Percentiles rank a stretch among this genome's conserved stretches.
phyloP scores from a whole-genome alignment of 1,140 invertebrate species.

The Eurosta solidaginis region DNA sequence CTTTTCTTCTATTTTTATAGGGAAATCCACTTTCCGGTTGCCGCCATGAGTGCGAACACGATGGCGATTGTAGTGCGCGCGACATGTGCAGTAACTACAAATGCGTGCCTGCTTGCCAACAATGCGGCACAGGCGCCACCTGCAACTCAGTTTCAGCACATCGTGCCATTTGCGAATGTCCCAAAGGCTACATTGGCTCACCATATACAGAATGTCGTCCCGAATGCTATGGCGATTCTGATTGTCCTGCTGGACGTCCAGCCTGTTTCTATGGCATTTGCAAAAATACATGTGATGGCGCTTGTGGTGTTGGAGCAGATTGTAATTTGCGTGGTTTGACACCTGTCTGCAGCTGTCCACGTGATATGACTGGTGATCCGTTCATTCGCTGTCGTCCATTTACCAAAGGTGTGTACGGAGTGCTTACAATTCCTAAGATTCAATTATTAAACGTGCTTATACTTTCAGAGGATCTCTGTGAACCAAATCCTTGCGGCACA shows the following conservation, averaged over 20 bases:
- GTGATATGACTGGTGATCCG: slow-evolving; percentile 84
- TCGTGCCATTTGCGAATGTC: slow-evolving; percentile 79
- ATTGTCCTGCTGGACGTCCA: slow-evolving; percentile 76
- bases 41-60: slow-evolving; percentile 72
- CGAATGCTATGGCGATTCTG: slow-evolving; percentile 73
- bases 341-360: slow-evolving; percentile 83
- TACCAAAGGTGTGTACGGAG: slow-evolving; percentile 62
- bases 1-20: slow-evolving; percentile 33
- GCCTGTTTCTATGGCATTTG: slow-evolving; percentile 82
- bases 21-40: slow-evolving; percentile 78
- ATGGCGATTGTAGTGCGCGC: slow-evolving; percentile 72
- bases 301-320: slow-evolving; percentile 76
- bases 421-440: not conserved
- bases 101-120: slow-evolving; percentile 77
- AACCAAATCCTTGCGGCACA: slow-evolving; percentile 81
- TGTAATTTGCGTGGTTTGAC: slow-evolving; percentile 72
- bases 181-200: slow-evolving; percentile 78
- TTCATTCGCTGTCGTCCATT: slow-evolving; percentile 81
- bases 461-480: slow-evolving; percentile 71
- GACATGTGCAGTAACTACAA: slow-evolving; percentile 75
- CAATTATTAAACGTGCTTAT: not conserved
- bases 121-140: slow-evolving; percentile 79
- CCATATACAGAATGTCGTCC: slow-evolving; percentile 72
- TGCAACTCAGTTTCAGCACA: slow-evolving; percentile 77
- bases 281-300: slow-evolving; percentile 78